phyloP scores from a whole-genome alignment of 2,888 invertebrate genomes.

The Epistrophe grossulariae region DNA sequence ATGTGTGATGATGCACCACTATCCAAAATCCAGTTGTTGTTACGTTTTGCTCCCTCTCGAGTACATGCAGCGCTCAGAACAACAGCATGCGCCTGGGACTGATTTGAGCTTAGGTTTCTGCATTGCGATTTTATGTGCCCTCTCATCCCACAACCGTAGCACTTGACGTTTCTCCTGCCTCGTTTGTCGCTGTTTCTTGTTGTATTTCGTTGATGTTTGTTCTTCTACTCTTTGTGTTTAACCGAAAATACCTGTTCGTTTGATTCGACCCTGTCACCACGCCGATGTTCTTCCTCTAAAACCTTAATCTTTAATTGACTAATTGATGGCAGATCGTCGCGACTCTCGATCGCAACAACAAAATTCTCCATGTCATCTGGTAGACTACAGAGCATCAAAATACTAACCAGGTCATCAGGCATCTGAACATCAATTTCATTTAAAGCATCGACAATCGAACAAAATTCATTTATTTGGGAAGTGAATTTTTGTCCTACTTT shows the following conservation, averaged over 20 bases:
- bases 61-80: too few species aligned
- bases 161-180: constrained; percentile 45
- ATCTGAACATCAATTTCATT: constrained; percentile 57
- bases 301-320: constrained; percentile 50
- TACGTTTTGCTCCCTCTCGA: too few species aligned
- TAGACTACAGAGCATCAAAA: constrained; percentile 55
- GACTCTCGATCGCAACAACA: constrained; percentile 58
- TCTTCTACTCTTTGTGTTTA: constrained; percentile 7
- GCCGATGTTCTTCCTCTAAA: constrained; percentile 51
- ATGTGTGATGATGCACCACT: constrained; percentile 50
- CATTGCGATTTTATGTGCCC: constrained; percentile 57
- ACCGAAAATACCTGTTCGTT: constrained; percentile 36
- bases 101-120: constrained; percentile 19
- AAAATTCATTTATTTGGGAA: constrained; percentile 53
- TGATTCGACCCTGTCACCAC: constrained; percentile 18
- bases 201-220: neutral
- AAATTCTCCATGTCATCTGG: constrained; percentile 62
- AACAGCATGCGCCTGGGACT: too few species aligned
- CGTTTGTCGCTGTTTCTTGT: constrained; percentile 17
- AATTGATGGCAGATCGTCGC: constrained; percentile 45
- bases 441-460: constrained; percentile 52
- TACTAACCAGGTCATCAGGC: constrained; percentile 29
- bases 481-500: constrained; percentile 26
- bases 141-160: constrained; percentile 54
- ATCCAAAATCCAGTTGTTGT: constrained; percentile 34